Conservation (phyloP, 1,140 invertebrate species). For the Plectus sambesii region DNA sequence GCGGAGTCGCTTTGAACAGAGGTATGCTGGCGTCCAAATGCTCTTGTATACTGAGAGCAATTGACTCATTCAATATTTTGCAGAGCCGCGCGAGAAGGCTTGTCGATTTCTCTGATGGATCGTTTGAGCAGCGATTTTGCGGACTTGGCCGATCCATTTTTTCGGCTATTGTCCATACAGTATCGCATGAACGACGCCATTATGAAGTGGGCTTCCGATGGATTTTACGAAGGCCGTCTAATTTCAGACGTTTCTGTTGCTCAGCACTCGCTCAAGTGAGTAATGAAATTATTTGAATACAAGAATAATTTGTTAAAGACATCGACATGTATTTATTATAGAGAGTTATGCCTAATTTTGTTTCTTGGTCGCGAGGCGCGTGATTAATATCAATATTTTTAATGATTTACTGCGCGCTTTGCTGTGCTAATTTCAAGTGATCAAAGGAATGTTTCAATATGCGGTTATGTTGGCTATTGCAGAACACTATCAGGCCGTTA, state of each 20-base stretch:
- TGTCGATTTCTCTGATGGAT: background rate
- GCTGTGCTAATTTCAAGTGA: too few relatives aligned
- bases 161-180: background rate
- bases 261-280: background rate
- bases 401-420: too few relatives aligned
- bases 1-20: background rate
- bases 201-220: background rate
- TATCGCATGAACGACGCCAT: background rate
- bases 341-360: too few relatives aligned
- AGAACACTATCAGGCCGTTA: too few relatives aligned
- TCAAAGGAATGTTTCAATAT: too few relatives aligned
- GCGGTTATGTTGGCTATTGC: too few relatives aligned
- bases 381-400: too few relatives aligned
- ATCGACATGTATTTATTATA: too few relatives aligned
- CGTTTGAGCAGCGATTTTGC: background rate
- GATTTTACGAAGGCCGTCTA: background rate
- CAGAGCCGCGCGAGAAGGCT: background rate
- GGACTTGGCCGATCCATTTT: background rate
- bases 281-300: too few relatives aligned
- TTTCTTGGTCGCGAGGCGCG: too few relatives aligned
- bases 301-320: too few relatives aligned
- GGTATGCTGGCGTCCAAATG: background rate
- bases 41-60: background rate
- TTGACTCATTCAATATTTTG: background rate
- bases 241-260: background rate